Evolutionary conservation across 2,113 vertebrate genomes (phyloP), one percentile per base, ranked within the genome.

Genomic region (Equus quagga): DNA sequence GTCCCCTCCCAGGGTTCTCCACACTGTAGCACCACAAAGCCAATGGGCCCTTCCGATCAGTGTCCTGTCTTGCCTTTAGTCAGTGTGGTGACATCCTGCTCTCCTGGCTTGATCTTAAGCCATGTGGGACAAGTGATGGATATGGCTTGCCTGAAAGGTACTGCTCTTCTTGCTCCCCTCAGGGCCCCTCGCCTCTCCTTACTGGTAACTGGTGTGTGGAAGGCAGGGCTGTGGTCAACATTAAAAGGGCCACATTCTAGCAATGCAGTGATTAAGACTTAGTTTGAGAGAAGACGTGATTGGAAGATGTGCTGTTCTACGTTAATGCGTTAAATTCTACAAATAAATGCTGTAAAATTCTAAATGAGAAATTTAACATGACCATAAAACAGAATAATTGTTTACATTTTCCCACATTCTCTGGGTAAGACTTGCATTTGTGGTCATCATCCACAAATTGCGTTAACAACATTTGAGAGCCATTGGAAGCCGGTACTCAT

Each of bases 351-450:
- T 65, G 10, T 80, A 49, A 80, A 75, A 86, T 90, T 41, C 54
- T 51, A 91, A 88, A 89, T 44, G 64, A 78, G 72, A 56, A 78
- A 81, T 75, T 96, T 84, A 60, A 84, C 5, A 73, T 73, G 78
- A 54, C 2, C n/a, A 56, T 46, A 75, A 67, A 76, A 58, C 10
- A 21, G 82, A 76, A 72, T 54, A 67, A 70, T 93, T 79, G 4
- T 51, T 86, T 67, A 46, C 15, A 41, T 36, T 82, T 92, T 93
- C 24, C 23, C 86, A 14, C 13, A 54, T 65, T 54, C 36, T 94
- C 17, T 60, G 54, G 7, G 7, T 91, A 82, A 78, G 21, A 46
- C 36, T 86, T 94, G 17, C 9, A 12, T 87, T 91, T 93, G 90
- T 80, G 64, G 13, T 69, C 17, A 76, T 94, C 18, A 83, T 80